Percentiles rank a stretch among this genome's conserved stretches.
phyloP scores from a whole-genome alignment of 2,888 invertebrate species.

The Amiota minor region DNA sequence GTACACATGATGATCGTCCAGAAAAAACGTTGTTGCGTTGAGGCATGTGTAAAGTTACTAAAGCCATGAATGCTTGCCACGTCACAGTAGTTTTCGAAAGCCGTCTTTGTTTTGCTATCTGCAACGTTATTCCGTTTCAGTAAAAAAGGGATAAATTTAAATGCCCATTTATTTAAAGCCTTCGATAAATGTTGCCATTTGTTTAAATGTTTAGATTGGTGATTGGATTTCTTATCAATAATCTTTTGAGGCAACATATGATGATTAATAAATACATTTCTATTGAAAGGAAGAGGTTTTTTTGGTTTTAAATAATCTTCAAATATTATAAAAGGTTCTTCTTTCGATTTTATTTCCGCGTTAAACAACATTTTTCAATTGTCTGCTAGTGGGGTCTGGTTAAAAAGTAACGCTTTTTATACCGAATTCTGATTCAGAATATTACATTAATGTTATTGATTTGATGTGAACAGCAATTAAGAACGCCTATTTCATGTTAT shows the following conservation, averaged over 20 bases:
- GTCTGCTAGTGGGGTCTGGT: too few relatives aligned
- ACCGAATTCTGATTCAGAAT: too few relatives aligned
- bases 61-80: slow-evolving; percentile 70
- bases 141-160: slow-evolving; percentile 48
- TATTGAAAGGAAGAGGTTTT: neutral
- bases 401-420: too few relatives aligned
- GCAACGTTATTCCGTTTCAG: slow-evolving; percentile 62
- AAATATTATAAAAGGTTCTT: neutral
- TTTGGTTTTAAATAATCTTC: neutral
- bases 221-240: too few relatives aligned
- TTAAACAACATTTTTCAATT: neutral
- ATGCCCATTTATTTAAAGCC: too few relatives aligned
- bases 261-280: neutral
- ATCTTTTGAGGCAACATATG: too few relatives aligned
- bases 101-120: slow-evolving; percentile 60
- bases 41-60: slow-evolving; percentile 60
- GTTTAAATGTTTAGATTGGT: too few relatives aligned
- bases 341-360: neutral
- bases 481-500: too few relatives aligned
- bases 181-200: too few relatives aligned
- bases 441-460: too few relatives aligned
- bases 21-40: slow-evolving; percentile 61
- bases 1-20: slow-evolving; percentile 77
- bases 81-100: slow-evolving; percentile 70
- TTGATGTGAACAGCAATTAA: too few relatives aligned